Base-by-base conservation (phyloP, 2,797 vertebrate species). In the Antrozous pallidus region DNA sequence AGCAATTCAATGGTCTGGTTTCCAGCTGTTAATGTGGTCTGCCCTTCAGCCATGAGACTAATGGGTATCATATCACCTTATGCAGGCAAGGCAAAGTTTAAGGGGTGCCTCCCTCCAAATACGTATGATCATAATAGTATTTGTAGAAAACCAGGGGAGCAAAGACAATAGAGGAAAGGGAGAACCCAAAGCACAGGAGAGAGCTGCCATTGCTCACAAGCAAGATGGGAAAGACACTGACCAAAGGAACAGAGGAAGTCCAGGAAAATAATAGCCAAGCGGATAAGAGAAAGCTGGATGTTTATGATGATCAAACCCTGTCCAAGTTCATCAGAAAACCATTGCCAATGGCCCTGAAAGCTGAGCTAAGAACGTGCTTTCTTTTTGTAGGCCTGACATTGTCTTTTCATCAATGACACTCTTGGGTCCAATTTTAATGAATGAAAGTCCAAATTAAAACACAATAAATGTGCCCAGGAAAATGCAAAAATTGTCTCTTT, bases 401-500 rank as follows among this genome's bases (percentile, higher is more conserved):
- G 58, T 70, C 88, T 45, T 63, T 42, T 45, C 26, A 10, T 91
- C 65, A 94, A 2, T 85, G 65, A 88, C 61, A 33, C 7, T 33
- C 16, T 14, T 51, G 38, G 11, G 6, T 38, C 81, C 80, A 20
- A 31, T 70, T 88, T 49, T 40, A 33, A n/a, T 6, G 31, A 84
- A 70, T 61, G 42, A 17, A 78, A 83, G 18, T 40, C 51, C 70
- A 82, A 16, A 40, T 77, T 63, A 71, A 94, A 95, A 61, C 45
- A 82, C 14, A 31, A 28, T 31, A 47, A 96, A 58, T 95, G 86
- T 90, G 91, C 6, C 89, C 94, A 94, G 36, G 33, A 95, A 40
- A 95, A 98, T 96, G 91, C 91, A 94, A 90, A 97, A 77, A 47
- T 42, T 78, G 71, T 82, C 93, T 96, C 54, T 94, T 91, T 58